phyloP scores from a whole-genome alignment of 2,113 vertebrate species.

The Malurus melanocephalus region DNA sequence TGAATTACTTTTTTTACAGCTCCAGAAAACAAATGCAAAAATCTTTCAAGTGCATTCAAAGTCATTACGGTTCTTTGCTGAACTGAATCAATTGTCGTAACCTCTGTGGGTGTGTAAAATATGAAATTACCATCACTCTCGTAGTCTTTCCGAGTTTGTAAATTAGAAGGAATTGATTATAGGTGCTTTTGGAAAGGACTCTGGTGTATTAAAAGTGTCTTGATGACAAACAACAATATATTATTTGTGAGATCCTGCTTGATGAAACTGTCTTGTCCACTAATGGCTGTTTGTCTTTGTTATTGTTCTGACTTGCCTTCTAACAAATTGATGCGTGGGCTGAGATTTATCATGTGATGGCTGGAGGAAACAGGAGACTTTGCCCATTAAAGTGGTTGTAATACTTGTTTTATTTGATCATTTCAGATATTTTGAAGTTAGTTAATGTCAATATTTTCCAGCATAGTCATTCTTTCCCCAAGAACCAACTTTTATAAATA shows the following conservation, averaged over 20 bases:
- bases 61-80: slow-evolving; percentile 68
- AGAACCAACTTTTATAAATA: neutral
- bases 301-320: slow-evolving; percentile 53
- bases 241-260: slow-evolving; percentile 61
- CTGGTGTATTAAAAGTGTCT: slow-evolving; percentile 59
- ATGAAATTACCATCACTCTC: slow-evolving; percentile 69
- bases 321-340: slow-evolving; percentile 53
- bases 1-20: slow-evolving; percentile 67
- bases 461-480: neutral
- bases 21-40: slow-evolving; percentile 75
- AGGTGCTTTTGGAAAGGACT: slow-evolving; percentile 57
- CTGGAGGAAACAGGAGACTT: slow-evolving; percentile 21
- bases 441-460: neutral
- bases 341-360: slow-evolving; percentile 37
- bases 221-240: slow-evolving; percentile 67
- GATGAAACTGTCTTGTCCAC: slow-evolving; percentile 66
- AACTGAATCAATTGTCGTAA: slow-evolving; percentile 71
- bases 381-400: neutral
- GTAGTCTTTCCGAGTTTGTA: slow-evolving; percentile 45
- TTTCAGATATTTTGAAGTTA: slow-evolving; percentile 1
- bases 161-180: slow-evolving; percentile 75
- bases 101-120: slow-evolving; percentile 75
- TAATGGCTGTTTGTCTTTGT: slow-evolving; percentile 62
- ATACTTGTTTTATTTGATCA: neutral
- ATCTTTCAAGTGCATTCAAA: slow-evolving; percentile 77